Percentiles rank a stretch among this genome's conserved stretches.
These are phyloP conservation scores for Caenorhabditis briggsae DNA, from an alignment of 1,140 invertebrate genomes.

Conservation along the genomic window DNA sequence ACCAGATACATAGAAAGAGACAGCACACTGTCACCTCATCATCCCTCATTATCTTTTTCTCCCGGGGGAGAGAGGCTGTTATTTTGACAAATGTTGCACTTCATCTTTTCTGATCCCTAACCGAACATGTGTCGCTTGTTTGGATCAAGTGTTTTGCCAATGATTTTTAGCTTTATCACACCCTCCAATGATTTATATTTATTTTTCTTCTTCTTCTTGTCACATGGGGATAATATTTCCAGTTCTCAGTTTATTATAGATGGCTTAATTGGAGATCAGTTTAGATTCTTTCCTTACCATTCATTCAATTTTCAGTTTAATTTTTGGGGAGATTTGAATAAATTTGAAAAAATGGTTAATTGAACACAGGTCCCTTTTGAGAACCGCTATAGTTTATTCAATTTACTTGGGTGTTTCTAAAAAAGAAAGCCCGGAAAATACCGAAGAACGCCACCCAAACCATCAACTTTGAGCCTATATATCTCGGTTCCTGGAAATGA, in stretches of 20 bases:
- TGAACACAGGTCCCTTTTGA: not conserved
- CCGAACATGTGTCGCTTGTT: not conserved
- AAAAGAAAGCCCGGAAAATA: no score
- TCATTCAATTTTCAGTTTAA: no score
- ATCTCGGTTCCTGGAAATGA: no score
- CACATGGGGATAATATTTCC: not conserved
- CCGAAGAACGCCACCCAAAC: no score
- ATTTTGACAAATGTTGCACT: slow-evolving; percentile 51
- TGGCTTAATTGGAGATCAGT: no score
- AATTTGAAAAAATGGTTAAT: not conserved
- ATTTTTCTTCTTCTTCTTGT: not conserved
- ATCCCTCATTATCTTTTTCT: slow-evolving; percentile 15
- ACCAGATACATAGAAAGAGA: not conserved
- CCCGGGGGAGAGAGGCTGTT: not conserved
- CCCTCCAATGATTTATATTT: not conserved
- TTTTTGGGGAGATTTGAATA: no score
- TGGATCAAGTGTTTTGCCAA: not conserved
- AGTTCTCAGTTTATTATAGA: not conserved
- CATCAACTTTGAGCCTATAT: no score
- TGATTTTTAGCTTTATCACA: not conserved
- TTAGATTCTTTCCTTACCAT: no score
- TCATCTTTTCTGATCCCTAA: not conserved
- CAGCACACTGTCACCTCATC: slow-evolving; percentile 40
- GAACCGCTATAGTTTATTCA: no score
- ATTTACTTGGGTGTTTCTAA: no score